Evolutionary conservation across 2,888 invertebrate genomes (phyloP).

Genomic region (Aquatica leii): DNA sequence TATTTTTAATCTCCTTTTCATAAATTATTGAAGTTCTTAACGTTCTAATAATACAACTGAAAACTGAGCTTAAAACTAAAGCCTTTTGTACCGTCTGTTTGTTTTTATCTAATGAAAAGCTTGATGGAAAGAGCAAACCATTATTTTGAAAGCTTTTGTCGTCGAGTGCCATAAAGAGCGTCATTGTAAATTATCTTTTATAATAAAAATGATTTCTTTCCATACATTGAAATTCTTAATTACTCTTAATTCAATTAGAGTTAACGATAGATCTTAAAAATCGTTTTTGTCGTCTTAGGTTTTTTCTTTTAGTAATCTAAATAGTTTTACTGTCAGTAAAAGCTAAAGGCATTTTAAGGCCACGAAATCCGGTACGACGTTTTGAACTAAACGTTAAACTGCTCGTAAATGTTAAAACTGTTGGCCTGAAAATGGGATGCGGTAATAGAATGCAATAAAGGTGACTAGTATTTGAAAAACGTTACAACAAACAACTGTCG

Average conservation of each 20-base stretch:
- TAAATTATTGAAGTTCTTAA: neutral
- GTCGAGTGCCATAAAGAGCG: conserved; percentile 14
- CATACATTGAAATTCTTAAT: conserved; percentile 11
- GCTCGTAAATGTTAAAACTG: conserved; percentile 18
- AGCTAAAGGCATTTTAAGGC: conserved; percentile 15
- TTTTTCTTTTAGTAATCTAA: neutral
- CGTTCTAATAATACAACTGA: neutral
- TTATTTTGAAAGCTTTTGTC: conserved; percentile 28
- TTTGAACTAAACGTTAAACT: conserved; percentile 21
- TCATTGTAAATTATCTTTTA: conserved; percentile 16
- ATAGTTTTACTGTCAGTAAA: conserved; percentile 12
- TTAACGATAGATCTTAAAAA: conserved; percentile 10
- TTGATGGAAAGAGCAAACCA: conserved; percentile 13
- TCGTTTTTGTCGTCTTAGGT: conserved; percentile 1
- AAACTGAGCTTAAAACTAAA: conserved; percentile 1
- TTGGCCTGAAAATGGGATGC: conserved; percentile 10
- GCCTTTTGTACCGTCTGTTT: conserved; percentile 14
- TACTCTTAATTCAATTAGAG: conserved; percentile 11
- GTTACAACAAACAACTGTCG: conserved; percentile 12
- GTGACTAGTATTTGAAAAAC: conserved; percentile 5
- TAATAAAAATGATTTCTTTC: conserved; percentile 15
- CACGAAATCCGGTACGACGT: conserved; percentile 19
- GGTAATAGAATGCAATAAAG: conserved; percentile 22
- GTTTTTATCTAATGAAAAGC: conserved; percentile 25
- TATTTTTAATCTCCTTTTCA: neutral